Conservation (phyloP, 2,888 invertebrate genomes). For the Drosophila acutilabella region DNA sequence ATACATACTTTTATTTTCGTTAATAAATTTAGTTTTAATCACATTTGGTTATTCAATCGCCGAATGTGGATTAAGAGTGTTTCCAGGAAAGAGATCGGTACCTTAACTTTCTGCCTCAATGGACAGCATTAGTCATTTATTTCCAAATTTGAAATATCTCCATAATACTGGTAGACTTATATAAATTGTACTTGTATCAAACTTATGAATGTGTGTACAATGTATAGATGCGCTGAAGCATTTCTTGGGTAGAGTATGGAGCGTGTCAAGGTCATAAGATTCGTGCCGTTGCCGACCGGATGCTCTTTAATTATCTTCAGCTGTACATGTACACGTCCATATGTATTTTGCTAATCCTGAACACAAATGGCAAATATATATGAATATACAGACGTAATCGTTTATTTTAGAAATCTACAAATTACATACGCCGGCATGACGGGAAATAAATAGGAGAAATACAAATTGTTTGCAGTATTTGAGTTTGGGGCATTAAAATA, state of each 20-base stretch:
- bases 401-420: conserved; percentile 2
- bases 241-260: conserved; percentile 32
- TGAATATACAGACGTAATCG: not conserved
- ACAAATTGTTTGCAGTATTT: no score
- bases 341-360: not conserved
- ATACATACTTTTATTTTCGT: conserved; percentile 6
- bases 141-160: conserved; percentile 10
- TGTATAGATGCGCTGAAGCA: conserved; percentile 39
- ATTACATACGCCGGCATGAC: not conserved
- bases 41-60: conserved; percentile 19
- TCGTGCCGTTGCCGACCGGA: conserved; percentile 42
- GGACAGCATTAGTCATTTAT: conserved; percentile 44
- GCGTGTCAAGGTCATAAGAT: conserved; percentile 44
- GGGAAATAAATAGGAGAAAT: not conserved
- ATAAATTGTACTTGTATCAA: conserved; percentile 3
- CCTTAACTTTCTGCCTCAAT: conserved; percentile 42
- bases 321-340: not conserved
- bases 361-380: not conserved
- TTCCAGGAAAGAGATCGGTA: conserved; percentile 23
- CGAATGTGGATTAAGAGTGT: conserved; percentile 65
- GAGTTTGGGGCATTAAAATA: no score
- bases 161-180: conserved; percentile 3
- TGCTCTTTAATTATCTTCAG: conserved; percentile 27
- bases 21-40: conserved; percentile 19
- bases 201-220: not conserved